Conservation (phyloP, 2,797 vertebrate genomes). For the Enteromius mattozi region DNA sequence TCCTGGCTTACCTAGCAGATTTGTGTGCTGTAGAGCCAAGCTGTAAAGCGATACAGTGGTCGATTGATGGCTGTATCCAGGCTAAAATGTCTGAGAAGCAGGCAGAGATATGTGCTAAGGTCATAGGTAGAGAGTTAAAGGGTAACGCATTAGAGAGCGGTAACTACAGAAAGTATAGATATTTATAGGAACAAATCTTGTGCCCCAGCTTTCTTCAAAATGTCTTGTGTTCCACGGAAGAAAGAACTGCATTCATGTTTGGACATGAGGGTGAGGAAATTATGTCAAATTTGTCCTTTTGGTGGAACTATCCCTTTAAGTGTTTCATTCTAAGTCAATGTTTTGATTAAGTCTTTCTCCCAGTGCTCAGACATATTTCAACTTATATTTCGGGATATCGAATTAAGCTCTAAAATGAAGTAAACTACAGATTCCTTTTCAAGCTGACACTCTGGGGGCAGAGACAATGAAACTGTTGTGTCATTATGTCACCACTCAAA, state of each 20-base stretch:
- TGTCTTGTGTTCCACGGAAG: neutral
- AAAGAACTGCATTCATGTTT: neutral
- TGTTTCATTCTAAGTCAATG: neutral
- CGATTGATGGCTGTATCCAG: neutral
- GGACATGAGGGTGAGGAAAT: neutral
- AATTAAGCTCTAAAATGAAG: constrained; percentile 11
- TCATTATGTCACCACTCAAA: constrained; percentile 32
- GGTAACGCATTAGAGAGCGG: neutral
- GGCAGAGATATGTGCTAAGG: neutral
- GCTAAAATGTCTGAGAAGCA: constrained; percentile 16
- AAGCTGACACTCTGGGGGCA: constrained; percentile 26
- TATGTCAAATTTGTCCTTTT: neutral
- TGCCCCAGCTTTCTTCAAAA: neutral
- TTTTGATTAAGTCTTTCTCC: constrained; percentile 7
- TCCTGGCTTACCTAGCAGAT: constrained; percentile 16
- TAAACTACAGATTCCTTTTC: constrained; percentile 19
- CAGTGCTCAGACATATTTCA: neutral
- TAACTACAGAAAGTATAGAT: neutral
- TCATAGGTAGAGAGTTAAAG: constrained; percentile 4
- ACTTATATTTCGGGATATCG: neutral
- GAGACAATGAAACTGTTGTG: constrained; percentile 28
- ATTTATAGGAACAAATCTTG: neutral
- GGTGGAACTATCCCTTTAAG: neutral
- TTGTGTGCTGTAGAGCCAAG: constrained; percentile 15
- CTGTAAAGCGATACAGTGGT: constrained; percentile 8